These are phyloP conservation scores for Caenorhabditis drosophilae DNA, from an alignment of 2,888 invertebrate genomes.

Conservation along the genomic window DNA sequence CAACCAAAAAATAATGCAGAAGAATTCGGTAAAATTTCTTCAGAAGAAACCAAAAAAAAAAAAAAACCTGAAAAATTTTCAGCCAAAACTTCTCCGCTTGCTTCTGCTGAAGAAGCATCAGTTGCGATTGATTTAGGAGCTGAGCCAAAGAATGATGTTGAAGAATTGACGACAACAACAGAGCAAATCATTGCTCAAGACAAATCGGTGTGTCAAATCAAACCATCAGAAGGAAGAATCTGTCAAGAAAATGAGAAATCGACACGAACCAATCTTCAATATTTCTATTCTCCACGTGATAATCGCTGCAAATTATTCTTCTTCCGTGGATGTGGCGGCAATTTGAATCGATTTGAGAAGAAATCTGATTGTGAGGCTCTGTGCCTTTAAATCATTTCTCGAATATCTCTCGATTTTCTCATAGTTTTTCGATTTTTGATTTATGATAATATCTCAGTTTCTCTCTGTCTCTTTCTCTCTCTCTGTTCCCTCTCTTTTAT, in stretches of 20 bases:
- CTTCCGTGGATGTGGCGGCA: constrained; percentile 65
- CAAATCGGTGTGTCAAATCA: constrained; percentile 54
- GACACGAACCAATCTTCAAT: constrained; percentile 64
- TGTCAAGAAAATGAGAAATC: constrained; percentile 59
- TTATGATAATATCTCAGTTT: not conserved
- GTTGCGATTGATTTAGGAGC: constrained; percentile 44
- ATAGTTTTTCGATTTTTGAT: not conserved
- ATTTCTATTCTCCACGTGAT: constrained; percentile 62
- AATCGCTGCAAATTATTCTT: constrained; percentile 66
- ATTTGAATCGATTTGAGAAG: constrained; percentile 60
- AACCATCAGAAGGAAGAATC: constrained; percentile 59
- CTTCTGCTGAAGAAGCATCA: constrained; percentile 34
- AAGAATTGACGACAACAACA: constrained; percentile 36
- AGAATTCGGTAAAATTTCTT: constrained; percentile 14
- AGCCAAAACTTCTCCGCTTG: constrained; percentile 31
- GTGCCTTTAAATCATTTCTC: constrained; percentile 44
- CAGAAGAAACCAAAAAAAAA: not conserved
- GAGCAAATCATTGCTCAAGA: constrained; percentile 39
- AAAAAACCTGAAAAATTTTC: constrained; percentile 2
- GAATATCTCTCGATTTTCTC: not conserved
- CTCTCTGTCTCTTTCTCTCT: constrained; percentile 2
- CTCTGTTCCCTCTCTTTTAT: not conserved
- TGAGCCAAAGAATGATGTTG: constrained; percentile 15
- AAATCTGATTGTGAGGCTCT: constrained; percentile 60
- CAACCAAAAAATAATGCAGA: constrained; percentile 21